Conservation (phyloP, 1,140 invertebrate genomes). For the Drosophila quadrilineata region DNA sequence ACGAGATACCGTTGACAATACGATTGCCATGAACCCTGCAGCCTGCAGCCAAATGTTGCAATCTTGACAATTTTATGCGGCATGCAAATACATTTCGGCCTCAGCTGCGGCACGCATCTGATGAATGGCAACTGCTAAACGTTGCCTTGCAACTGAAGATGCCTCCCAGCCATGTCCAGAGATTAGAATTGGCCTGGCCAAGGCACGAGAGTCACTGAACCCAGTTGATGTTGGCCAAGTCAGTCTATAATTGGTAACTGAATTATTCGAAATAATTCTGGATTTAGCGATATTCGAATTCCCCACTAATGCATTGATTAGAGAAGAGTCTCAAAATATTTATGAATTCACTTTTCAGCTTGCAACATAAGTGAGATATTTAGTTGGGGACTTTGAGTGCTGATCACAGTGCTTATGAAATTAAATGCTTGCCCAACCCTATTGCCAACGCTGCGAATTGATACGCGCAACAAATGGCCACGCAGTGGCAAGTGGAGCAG, state of each 20-base stretch:
- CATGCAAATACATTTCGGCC: conserved; percentile 71
- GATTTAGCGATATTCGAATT: too few relatives aligned
- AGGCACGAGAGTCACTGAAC: conserved; percentile 25
- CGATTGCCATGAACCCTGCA: conserved; percentile 24
- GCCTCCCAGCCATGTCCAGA: not conserved
- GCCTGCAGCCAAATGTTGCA: conserved; percentile 61
- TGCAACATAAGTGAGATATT: not conserved
- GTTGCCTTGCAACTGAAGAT: conserved; percentile 40
- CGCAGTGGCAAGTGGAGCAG: conserved; percentile 20
- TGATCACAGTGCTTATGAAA: conserved; percentile 59
- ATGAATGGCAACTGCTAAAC: conserved; percentile 60
- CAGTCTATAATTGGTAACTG: not conserved
- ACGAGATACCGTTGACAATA: conserved; percentile 70
- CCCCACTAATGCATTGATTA: too few relatives aligned
- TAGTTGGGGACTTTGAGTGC: conserved; percentile 29
- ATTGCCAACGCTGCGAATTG: conserved; percentile 63
- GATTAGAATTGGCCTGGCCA: not conserved
- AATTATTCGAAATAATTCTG: too few relatives aligned
- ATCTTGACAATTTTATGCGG: conserved; percentile 67
- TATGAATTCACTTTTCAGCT: too few relatives aligned
- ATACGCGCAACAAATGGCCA: conserved; percentile 61
- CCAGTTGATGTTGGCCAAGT: not conserved
- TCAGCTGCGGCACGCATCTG: conserved; percentile 32
- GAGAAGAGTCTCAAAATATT: too few relatives aligned
- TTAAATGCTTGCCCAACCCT: conserved; percentile 56